A percentile compares a stretch with the other conserved stretches of the same genome.
These are phyloP conservation scores for Gulo gulo DNA, from an alignment of 2,113 vertebrate genomes.

Conservation along the genomic window DNA sequence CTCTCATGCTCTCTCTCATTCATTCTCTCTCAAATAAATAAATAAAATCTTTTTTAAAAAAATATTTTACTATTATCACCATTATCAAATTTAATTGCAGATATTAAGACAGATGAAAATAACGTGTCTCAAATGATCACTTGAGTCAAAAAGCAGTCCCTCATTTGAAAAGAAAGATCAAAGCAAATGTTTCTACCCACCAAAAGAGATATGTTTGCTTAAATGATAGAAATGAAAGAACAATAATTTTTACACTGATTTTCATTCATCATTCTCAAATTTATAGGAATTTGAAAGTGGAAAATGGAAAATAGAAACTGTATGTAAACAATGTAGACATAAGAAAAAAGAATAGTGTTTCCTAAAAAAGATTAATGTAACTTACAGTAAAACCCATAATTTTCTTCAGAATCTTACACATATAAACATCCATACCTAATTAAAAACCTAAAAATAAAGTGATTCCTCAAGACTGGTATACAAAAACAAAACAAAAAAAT, in stretches of 20 bases:
- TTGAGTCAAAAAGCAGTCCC: neutral
- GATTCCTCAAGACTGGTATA: neutral
- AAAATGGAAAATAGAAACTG: neutral
- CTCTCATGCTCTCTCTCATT: no score
- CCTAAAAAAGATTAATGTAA: neutral
- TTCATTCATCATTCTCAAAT: neutral
- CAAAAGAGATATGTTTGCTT: neutral
- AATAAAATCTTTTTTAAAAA: no score
- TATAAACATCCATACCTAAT: neutral
- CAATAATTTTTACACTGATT: neutral
- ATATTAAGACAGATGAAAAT: neutral
- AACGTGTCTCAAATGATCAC: neutral
- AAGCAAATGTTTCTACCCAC: neutral
- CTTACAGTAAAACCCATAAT: neutral
- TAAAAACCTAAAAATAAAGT: neutral
- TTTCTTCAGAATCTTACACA: neutral
- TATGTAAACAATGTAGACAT: neutral
- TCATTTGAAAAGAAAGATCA: neutral
- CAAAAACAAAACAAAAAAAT: neutral
- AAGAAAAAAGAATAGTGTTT: neutral
- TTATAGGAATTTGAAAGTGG: neutral
- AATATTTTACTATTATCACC: neutral
- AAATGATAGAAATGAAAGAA: neutral
- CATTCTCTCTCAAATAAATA: no score
- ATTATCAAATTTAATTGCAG: neutral